phyloP scores from a whole-genome alignment of 2,113 vertebrate genomes.

The Rallus limicola region DNA sequence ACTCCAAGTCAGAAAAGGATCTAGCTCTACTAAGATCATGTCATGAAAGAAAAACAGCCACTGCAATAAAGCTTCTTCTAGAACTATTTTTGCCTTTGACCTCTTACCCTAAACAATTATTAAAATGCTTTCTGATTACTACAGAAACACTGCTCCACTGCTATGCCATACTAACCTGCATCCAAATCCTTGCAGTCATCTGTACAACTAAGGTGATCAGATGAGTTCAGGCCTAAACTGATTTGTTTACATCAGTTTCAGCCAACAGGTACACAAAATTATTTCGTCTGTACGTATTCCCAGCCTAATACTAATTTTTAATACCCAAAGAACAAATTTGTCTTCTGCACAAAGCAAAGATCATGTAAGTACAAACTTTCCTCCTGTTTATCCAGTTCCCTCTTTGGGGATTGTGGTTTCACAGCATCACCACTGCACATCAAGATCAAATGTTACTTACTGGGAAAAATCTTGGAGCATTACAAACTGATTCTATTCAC shows the following conservation, averaged over 20 bases:
- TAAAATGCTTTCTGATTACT: neutral
- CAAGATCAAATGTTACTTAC: neutral
- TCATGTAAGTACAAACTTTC: neutral
- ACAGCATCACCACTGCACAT: neutral
- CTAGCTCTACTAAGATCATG: neutral
- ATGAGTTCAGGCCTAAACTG: neutral
- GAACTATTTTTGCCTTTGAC: neutral
- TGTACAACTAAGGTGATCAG: neutral
- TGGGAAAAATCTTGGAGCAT: neutral
- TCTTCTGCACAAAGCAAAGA: neutral
- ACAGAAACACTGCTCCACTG: neutral
- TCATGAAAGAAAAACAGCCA: neutral
- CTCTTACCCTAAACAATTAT: neutral
- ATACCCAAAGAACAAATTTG: neutral
- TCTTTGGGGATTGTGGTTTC: neutral
- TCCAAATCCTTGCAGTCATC: neutral
- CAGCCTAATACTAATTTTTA: neutral
- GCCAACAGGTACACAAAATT: neutral
- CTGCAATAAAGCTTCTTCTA: neutral
- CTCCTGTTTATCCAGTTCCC: neutral
- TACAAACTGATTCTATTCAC: neutral
- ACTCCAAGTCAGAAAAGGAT: neutral
- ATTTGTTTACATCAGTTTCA: neutral
- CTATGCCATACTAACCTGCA: fast-evolving
- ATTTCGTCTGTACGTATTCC: neutral